Evolutionary conservation across 2,797 vertebrate genomes (phyloP), one percentile per base, ranked within the genome.

Genomic region (Periophthalmus magnuspinnatus): DNA sequence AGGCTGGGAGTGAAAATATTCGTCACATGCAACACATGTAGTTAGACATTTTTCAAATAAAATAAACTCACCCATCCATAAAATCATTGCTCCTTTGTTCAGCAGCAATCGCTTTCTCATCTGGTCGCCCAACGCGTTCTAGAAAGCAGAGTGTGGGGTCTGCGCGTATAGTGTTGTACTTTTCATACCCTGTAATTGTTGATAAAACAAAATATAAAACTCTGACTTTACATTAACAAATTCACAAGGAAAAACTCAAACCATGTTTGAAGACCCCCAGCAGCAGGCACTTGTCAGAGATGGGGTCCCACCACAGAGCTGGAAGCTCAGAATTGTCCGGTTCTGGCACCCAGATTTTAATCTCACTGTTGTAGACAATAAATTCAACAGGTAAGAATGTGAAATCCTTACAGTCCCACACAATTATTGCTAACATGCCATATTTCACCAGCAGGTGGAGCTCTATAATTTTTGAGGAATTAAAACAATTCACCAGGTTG

Each of bases 11-110:
- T 19, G 14, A 6, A 41, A 21, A 61, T 2, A 45, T 24, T 21
- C 3, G 8, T 28, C 11, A 10, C 2, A 58, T 45, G 32, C 63
- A 70, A 28, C 11, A 9, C 2, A 58, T 45, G 32, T 63, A 70
- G 69, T 54, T 14, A 21, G 24, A 34, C 33, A 17, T 41, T 34
- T 11, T 57, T 14, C 34, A 1, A 1, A 5, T 58, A 63, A 33
- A 21, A 1, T 71, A 65, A 38, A 83, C 96, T 19, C 90, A 99
- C 97, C 97, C 98, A 81, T 98, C 96, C 80, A 99, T 98, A 74
- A 94, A 98, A 90, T 99, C 98, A 73, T 97, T 99, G 76, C 95
- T 95, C 90, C 98, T 95, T 90, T 99, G 98, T 66, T 99, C 98
- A 0, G 98, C 98, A 71, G 98, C 98, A 22, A 99, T 98, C 67